These are phyloP conservation scores for Listronotus bonariensis DNA, from an alignment of 1,140 invertebrate genomes.

Conservation along the genomic window DNA sequence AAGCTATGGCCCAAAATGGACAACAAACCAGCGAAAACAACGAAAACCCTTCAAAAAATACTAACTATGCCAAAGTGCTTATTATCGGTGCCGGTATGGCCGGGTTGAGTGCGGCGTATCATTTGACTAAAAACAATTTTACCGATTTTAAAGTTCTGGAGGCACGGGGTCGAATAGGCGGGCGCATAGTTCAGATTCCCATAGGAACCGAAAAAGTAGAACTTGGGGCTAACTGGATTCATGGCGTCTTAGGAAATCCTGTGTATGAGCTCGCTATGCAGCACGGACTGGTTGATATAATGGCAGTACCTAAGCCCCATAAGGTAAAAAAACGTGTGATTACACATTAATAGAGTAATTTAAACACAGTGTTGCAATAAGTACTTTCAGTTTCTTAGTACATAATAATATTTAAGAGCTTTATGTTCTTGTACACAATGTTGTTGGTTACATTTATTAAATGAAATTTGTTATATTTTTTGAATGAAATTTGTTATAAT, in stretches of 20 bases:
- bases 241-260: slow-evolving; percentile 79
- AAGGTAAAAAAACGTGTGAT: slow-evolving; percentile 58
- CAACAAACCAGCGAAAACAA: not conserved
- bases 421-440: too few relatives aligned
- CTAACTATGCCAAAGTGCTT: slow-evolving; percentile 64
- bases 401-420: too few relatives aligned
- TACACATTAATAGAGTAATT: too few relatives aligned
- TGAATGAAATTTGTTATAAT: too few relatives aligned
- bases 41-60: not conserved
- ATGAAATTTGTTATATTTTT: too few relatives aligned
- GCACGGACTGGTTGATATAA: slow-evolving; percentile 80
- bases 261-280: slow-evolving; percentile 85
- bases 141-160: slow-evolving; percentile 80
- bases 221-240: slow-evolving; percentile 92
- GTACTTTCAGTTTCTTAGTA: too few relatives aligned
- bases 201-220: slow-evolving; percentile 76
- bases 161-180: slow-evolving; percentile 77
- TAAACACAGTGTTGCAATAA: too few relatives aligned
- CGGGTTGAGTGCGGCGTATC: slow-evolving; percentile 82
- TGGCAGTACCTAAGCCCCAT: slow-evolving; percentile 81
- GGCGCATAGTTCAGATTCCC: slow-evolving; percentile 76
- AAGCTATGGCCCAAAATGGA: slow-evolving; percentile 34
- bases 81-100: slow-evolving; percentile 88
- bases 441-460: too few relatives aligned
- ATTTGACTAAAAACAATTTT: slow-evolving; percentile 79